These are phyloP conservation scores for Cataglyphis cursor DNA, from an alignment of 2,888 invertebrate species.

Conservation along the genomic window DNA sequence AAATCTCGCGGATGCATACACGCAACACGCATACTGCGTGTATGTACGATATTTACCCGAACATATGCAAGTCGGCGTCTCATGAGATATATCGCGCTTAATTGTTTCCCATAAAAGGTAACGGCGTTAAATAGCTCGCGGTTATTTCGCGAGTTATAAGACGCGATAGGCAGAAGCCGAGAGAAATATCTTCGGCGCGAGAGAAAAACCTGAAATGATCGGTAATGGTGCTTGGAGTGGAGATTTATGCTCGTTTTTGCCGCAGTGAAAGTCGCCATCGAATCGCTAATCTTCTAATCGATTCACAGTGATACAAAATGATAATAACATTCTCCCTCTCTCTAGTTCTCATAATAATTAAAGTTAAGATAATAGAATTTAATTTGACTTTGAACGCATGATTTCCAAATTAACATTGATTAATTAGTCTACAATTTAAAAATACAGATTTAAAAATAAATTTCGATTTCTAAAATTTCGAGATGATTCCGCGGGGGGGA, in stretches of 20 bases:
- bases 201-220: not conserved
- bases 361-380: conserved; percentile 2
- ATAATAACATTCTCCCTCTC: not conserved
- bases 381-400: not conserved
- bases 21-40: conserved; percentile 3
- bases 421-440: not conserved
- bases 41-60: not conserved
- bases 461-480: too few relatives aligned
- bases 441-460: not conserved
- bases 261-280: not conserved
- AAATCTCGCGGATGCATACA: conserved; percentile 51
- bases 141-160: conserved; percentile 27
- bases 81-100: conserved; percentile 61
- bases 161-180: conserved; percentile 14
- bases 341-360: not conserved
- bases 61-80: not conserved
- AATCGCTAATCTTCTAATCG: conserved; percentile 39
- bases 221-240: not conserved
- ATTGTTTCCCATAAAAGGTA: conserved; percentile 73
- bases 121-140: conserved; percentile 41
- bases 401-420: not conserved
- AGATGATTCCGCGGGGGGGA: not conserved
- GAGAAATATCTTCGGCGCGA: not conserved
- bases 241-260: conserved; percentile 36
- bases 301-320: not conserved